Conservation (phyloP, 1,140 invertebrate genomes). For the Galleria mellonella region DNA sequence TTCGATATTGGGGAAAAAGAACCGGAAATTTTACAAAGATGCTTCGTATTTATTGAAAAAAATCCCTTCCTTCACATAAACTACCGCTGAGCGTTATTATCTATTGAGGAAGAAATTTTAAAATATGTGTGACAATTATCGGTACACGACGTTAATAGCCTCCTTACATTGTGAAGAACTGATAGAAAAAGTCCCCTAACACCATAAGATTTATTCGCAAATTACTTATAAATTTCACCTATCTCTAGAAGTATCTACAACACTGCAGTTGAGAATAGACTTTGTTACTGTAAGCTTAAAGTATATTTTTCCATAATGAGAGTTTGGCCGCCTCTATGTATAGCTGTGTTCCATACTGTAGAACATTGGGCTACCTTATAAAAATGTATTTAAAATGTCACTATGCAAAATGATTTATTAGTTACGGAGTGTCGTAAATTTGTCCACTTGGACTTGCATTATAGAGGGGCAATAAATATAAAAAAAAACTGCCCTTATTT, state of each 20-base stretch:
- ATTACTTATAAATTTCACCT: conserved; percentile 69
- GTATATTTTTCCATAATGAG: conserved; percentile 3
- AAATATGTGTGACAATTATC: conserved; percentile 73
- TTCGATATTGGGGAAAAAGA: not conserved
- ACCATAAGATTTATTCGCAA: conserved; percentile 68
- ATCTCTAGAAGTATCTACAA: conserved; percentile 2
- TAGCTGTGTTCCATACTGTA: conserved; percentile 9
- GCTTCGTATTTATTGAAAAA: too few species aligned
- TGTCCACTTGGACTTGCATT: conserved; percentile 60
- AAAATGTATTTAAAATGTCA: conserved; percentile 73
- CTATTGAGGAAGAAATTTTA: conserved; percentile 47
- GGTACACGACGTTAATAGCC: conserved; percentile 65
- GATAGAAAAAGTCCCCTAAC: conserved; percentile 51
- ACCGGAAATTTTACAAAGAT: not conserved
- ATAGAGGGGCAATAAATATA: conserved; percentile 54
- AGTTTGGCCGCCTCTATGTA: conserved; percentile 1
- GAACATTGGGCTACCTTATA: conserved; percentile 60
- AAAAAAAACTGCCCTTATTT: too few species aligned
- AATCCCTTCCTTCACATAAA: not conserved
- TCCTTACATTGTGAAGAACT: conserved; percentile 47
- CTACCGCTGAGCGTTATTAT: conserved; percentile 1
- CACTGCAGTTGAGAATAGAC: not conserved
- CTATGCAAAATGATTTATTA: conserved; percentile 66
- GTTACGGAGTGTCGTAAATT: conserved; percentile 62
- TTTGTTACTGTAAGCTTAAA: not conserved